Percentiles rank a stretch among this genome's conserved stretches.
Conservation (phyloP, 2,113 vertebrate genomes). For the Nicator chloris region DNA sequence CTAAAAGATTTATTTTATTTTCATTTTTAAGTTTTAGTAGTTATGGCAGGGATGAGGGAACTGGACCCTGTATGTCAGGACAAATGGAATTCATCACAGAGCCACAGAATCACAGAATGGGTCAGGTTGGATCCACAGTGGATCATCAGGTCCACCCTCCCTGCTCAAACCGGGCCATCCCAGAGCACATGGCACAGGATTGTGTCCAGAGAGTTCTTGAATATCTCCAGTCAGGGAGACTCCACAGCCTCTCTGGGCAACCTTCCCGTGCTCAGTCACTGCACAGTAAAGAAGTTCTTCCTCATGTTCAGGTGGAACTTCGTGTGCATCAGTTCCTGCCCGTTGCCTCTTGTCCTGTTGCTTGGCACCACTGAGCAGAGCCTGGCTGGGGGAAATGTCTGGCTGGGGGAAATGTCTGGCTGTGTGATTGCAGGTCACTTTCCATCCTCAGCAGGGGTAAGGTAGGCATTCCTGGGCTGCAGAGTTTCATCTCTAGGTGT, state of each 20-base stretch:
- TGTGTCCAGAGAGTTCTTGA: not conserved
- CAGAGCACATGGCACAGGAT: not conserved
- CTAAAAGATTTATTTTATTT: not conserved
- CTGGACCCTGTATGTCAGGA: not conserved
- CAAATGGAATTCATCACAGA: not conserved
- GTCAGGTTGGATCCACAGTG: not conserved
- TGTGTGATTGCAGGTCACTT: not conserved
- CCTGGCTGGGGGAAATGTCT: not conserved
- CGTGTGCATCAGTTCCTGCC: not conserved
- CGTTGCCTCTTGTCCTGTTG: not conserved
- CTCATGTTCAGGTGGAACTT: not conserved
- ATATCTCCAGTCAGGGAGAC: not conserved
- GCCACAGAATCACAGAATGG: not conserved
- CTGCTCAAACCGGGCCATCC: not conserved
- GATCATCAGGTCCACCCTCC: not conserved
- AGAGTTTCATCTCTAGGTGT: not conserved
- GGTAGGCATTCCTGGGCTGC: not conserved
- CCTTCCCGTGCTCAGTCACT: rapidly evolving
- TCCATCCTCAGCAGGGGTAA: rapidly evolving
- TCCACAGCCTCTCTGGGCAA: not conserved
- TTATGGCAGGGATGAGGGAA: not conserved
- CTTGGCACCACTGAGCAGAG: not conserved
- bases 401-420: not conserved
- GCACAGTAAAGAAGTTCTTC: not conserved
- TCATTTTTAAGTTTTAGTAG: not conserved